These are phyloP conservation scores for Ammodramus savannarum DNA, from an alignment of 2,113 vertebrate genomes.

Conservation along the genomic window DNA sequence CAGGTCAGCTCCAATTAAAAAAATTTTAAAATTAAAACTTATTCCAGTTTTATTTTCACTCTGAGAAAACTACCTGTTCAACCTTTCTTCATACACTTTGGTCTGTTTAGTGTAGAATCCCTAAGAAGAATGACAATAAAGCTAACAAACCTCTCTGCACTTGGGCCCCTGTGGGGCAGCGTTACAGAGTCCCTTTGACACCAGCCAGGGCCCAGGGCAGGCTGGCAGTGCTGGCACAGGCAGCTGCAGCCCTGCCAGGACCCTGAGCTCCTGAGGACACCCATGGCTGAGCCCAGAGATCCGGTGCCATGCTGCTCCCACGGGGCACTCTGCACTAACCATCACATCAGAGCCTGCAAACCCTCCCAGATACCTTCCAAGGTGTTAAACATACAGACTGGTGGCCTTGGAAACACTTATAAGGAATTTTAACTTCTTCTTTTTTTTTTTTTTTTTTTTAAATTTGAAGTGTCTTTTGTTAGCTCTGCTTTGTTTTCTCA, in stretches of 20 bases:
- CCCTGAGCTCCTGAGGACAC: fast-evolving
- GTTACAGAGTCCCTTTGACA: fast-evolving
- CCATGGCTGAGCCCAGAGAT: fast-evolving
- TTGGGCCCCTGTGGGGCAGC: neutral
- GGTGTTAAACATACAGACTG: neutral
- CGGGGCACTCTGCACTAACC: neutral
- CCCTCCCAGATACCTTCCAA: neutral
- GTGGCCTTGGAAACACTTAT: neutral
- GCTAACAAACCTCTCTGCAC: fast-evolving
- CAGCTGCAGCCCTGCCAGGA: neutral
- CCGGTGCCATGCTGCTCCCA: neutral
- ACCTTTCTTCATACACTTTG: neutral
- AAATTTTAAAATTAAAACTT: neutral
- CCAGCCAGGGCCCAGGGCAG: neutral
- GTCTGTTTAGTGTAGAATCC: neutral
- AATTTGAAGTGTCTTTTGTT: neutral
- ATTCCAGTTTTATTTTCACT: neutral
- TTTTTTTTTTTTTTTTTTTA: neutral
- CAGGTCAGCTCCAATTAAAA: neutral
- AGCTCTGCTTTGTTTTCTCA: neutral
- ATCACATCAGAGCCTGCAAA: neutral
- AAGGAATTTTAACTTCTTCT: neutral
- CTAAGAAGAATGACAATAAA: neutral
- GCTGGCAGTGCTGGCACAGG: fast-evolving
- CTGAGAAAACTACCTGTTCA: neutral